Evolutionary conservation across 2,888 invertebrate species (phyloP).

Genomic region (Xestia c-nigrum): DNA sequence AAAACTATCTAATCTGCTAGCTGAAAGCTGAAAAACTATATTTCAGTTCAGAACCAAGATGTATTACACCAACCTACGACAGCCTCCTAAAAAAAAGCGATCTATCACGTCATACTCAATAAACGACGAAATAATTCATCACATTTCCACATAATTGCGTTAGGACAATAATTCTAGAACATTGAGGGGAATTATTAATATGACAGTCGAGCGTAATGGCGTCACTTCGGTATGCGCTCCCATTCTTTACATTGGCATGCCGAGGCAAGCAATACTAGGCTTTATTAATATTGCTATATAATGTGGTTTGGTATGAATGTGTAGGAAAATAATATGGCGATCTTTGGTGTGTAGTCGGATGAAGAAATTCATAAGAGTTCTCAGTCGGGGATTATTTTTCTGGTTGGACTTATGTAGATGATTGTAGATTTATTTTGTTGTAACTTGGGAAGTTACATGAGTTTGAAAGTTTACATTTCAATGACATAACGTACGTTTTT

Average conservation of each 20-base stretch:
- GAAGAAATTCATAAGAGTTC: background rate
- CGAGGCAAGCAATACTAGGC: constrained; percentile 59
- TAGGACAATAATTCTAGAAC: constrained; percentile 61
- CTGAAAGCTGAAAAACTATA: too few relatives aligned
- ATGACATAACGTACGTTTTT: background rate
- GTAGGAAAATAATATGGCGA: constrained; percentile 9
- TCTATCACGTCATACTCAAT: constrained; percentile 10
- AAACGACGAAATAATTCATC: constrained; percentile 31
- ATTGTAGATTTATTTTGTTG: background rate
- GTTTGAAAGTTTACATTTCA: background rate
- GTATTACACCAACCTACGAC: background rate
- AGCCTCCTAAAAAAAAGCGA: constrained; percentile 2
- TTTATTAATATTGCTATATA: constrained; percentile 68
- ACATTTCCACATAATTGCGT: constrained; percentile 54
- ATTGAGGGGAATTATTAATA: constrained; percentile 77
- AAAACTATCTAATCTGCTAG: too few relatives aligned
- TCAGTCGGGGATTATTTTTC: background rate
- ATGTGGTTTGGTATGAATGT: constrained; percentile 17
- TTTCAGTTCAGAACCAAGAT: too few relatives aligned
- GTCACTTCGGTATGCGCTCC: constrained; percentile 78
- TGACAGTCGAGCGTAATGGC: constrained; percentile 68
- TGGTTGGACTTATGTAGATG: background rate
- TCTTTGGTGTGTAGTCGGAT: constrained; percentile 2
- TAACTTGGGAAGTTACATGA: too few relatives aligned
- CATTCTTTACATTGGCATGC: constrained; percentile 79